These are phyloP conservation scores for Crotophaga sulcirostris DNA, from an alignment of 2,113 vertebrate genomes.

Conservation along the genomic window DNA sequence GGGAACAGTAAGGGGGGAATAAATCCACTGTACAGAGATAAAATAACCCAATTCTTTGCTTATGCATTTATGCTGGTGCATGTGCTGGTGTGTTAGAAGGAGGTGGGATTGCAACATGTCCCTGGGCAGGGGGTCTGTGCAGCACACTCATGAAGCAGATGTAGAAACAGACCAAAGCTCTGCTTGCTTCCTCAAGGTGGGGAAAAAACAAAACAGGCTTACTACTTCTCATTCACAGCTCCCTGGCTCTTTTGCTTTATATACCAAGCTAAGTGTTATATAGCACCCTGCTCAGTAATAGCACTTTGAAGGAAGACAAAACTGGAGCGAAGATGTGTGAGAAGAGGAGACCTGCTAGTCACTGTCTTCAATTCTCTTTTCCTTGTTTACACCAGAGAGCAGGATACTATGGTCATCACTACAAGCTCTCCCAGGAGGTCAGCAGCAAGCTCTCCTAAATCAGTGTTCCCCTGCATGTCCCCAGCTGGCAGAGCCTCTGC, in stretches of 20 bases:
- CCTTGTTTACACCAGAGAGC: not conserved
- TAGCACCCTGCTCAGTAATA: not conserved
- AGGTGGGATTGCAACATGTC: not conserved
- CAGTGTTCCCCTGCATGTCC: not conserved
- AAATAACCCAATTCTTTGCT: slow-evolving; percentile 47
- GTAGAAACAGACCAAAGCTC: not conserved
- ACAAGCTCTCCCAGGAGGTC: not conserved
- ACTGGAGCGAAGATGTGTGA: not conserved
- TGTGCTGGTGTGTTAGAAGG: slow-evolving; percentile 4
- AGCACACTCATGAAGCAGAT: not conserved
- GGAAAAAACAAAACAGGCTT: not conserved
- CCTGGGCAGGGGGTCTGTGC: not conserved
- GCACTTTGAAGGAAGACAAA: slow-evolving; percentile 22
- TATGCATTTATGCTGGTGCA: slow-evolving; percentile 42
- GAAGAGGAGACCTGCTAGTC: not conserved
- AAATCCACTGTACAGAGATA: slow-evolving; percentile 14
- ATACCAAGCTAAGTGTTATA: not conserved
- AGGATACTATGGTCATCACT: not conserved
- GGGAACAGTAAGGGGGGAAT: not conserved
- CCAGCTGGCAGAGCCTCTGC: not conserved
- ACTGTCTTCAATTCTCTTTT: not conserved
- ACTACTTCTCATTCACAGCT: slow-evolving; percentile 26
- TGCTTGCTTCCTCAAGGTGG: not conserved
- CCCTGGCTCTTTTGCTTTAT: not conserved
- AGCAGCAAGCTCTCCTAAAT: not conserved